Evolutionary conservation across 2,888 invertebrate species (phyloP), one percentile per base, ranked within the genome.

Genomic region (Eremobia ochroleuca): DNA sequence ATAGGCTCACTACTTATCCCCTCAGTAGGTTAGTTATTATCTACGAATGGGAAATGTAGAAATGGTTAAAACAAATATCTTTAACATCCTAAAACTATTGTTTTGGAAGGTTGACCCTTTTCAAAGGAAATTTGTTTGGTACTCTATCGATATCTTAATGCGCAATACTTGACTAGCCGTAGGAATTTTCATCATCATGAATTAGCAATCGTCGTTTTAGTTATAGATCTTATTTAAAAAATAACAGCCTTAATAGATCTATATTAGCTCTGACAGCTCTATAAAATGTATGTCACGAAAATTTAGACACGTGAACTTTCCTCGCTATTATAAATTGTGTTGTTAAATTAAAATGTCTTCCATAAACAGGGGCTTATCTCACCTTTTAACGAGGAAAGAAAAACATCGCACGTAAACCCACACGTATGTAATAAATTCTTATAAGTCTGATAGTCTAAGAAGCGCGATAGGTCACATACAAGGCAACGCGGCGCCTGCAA

Each of bases 401-500:
- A 79, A 83, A 80, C 62, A 70, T 59, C 68, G 61, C 15, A 66
- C 52, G 69, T 72, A 73, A 80, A 80, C 72, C 72, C 82, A 70
- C 85, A 84, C 76, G 81, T 83, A 40, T 80, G 85, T 62, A 73
- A 80, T 83, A 83, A 76, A 83, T 83, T 83, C 85, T 83, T 64
- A 64, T 85, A 80, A 81, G 85, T 64, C 76, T 70, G 76, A 69
- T 84, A 49, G 71, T 58, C 55, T 79, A 64, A 69, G 85, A 66
- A 84, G 76, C 67, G 79, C 80, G 28, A 61, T 85, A 81, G 76
- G 81, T 84, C 69, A 77, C 70, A 82, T 77, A 71, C 66, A 67
- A 76, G 62, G 80, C 43, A 76, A 73, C 76, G 66, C 25, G 58
- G 43, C 49, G 49, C 61, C 73, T 73, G 84, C 40, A 67, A 76